Evolutionary conservation across 2,113 vertebrate genomes (phyloP), one percentile per base, ranked within the genome.

Genomic region (Peucedramus taeniatus): DNA sequence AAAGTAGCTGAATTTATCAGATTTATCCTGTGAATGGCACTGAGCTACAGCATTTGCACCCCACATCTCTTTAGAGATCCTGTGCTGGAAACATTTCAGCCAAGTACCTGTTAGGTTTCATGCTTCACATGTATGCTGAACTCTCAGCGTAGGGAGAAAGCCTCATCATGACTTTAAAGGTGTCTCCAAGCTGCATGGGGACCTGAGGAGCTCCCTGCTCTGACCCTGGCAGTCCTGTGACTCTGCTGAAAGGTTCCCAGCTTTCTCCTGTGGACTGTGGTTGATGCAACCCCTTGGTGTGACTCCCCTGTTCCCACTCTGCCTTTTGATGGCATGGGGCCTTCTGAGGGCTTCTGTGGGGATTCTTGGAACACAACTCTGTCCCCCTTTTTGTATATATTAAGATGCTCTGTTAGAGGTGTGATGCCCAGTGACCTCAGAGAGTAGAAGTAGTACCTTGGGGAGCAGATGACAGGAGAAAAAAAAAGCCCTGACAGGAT

Each of bases 231-330:
- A 59, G 72, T 30, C 23, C 71, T 37, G 45, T 60, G 22, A 26
- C 40, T 14, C 35, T 64, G 21, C 18, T 8, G 1, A 45, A 76
- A 40, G 20, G 7, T 16, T 51, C 23, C 47, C 64, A 40, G 17
- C 17, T 72, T 45, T 50, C 59, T 72, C 22, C 74, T n/a, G 28
- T 23, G 37, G 12, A 3, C 37, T 19, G 40, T 0, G 0, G 7
- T 11, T 63, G 2, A 22, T 40, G 20, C 23, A 39, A 5, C 17
- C 6, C 1, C 0, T 23, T 27, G 35, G 7, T 22, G 65, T 3
- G 1, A 19, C 40, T 59, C 44, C 4, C 17, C 26, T 50, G 4
- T 69, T 78, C 20, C 49, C 11, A 8, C n/a, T 30, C 35, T 45
- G 28, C 31, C 54, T 44, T 26, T 69, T 4, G 7, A 5, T 5